Conservation (phyloP, 2,888 invertebrate genomes). For the Smittia sp. region DNA sequence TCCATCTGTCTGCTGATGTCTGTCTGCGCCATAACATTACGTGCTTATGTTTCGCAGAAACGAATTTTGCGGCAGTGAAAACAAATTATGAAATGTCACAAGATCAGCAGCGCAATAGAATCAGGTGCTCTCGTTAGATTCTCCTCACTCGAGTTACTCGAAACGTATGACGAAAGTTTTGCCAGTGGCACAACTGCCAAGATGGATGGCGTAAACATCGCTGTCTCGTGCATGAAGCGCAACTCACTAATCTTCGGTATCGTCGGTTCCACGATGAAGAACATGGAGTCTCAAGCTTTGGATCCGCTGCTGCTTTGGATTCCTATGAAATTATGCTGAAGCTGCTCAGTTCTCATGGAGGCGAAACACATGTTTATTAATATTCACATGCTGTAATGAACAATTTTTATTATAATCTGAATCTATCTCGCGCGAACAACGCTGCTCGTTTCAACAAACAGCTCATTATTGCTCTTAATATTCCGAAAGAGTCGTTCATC, state of each 20-base stretch:
- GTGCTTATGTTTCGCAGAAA: slow-evolving; percentile 21
- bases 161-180: no score
- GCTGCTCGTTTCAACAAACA: slow-evolving; percentile 18
- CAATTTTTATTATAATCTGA: slow-evolving; percentile 34
- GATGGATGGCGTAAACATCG: not conserved
- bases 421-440: slow-evolving; percentile 19
- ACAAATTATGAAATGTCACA: slow-evolving; percentile 24
- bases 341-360: slow-evolving; percentile 30
- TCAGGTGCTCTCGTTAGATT: no score
- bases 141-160: no score
- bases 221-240: not conserved
- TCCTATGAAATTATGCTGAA: slow-evolving; percentile 7
- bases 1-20: slow-evolving; percentile 19
- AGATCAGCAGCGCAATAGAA: not conserved
- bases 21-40: slow-evolving; percentile 25
- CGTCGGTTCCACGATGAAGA: not conserved
- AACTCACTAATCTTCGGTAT: not conserved
- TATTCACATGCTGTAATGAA: slow-evolving; percentile 42
- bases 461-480: slow-evolving; percentile 40
- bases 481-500: slow-evolving; percentile 24
- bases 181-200: not conserved
- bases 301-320: not conserved
- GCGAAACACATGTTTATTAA: slow-evolving; percentile 39
- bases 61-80: not conserved
- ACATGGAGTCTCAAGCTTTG: not conserved